Percentiles rank a stretch among this genome's conserved stretches.
Conservation (phyloP, 2,797 vertebrate genomes). For the Nothura maculosa region DNA sequence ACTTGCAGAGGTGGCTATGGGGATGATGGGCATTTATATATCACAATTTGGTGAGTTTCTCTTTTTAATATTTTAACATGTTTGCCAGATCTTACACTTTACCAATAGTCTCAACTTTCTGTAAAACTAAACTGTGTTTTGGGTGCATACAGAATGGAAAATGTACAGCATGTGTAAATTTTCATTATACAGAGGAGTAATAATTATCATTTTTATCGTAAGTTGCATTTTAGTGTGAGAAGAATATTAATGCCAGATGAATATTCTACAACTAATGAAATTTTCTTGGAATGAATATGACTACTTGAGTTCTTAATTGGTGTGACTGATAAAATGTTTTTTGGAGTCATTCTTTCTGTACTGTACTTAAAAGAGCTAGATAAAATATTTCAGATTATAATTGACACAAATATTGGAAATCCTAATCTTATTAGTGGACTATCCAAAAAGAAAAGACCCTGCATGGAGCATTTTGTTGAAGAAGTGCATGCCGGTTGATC, state of each 20-base stretch:
- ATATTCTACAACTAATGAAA: not conserved
- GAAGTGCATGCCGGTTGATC: not conserved
- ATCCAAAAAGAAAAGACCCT: not conserved
- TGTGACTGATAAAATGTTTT: not conserved
- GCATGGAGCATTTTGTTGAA: not conserved
- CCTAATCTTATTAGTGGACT: not conserved
- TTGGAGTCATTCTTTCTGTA: not conserved
- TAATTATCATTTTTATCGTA: not conserved
- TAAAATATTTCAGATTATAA: not conserved
- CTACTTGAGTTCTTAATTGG: not conserved
- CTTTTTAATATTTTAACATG: not conserved
- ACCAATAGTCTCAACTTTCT: not conserved
- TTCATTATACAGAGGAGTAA: accelerated
- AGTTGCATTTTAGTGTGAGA: not conserved
- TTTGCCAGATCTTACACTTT: not conserved
- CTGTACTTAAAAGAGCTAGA: not conserved
- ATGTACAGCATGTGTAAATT: not conserved
- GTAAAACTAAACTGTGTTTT: not conserved
- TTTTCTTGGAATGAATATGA: accelerated
- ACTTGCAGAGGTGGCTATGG: not conserved
- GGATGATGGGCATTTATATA: not conserved
- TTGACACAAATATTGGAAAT: not conserved
- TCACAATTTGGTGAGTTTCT: not conserved
- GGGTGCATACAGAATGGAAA: not conserved
- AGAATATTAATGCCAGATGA: not conserved